Conservation (phyloP, 2,888 invertebrate species). For the Pinctada fucata region DNA sequence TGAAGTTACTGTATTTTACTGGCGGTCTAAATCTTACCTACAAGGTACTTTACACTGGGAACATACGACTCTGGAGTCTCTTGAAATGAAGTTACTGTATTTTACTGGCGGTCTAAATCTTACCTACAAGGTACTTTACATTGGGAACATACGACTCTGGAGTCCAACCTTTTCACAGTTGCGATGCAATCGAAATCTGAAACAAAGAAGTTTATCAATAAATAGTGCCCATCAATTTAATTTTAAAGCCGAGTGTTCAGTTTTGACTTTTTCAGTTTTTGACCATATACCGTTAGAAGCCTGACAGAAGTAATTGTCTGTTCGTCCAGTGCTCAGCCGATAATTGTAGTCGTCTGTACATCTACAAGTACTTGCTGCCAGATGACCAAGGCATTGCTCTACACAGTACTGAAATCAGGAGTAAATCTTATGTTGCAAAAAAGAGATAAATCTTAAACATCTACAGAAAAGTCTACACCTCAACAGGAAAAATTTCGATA, state of each 20-base stretch:
- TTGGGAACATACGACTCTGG: neutral
- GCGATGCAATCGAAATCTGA: constrained; percentile 5
- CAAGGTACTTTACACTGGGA: constrained; percentile 28
- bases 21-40: constrained; percentile 28
- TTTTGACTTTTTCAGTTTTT: no score
- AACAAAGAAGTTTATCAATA: neutral
- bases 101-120: neutral
- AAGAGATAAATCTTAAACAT: no score
- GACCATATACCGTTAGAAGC: neutral
- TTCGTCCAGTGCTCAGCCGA: neutral
- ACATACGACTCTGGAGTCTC: neutral
- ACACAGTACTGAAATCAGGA: constrained; percentile 15
- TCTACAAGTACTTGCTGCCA: neutral
- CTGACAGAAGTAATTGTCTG: neutral
- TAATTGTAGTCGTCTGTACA: constrained; percentile 7
- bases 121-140: constrained; percentile 34
- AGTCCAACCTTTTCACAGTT: neutral
- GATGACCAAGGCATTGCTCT: constrained; percentile 11
- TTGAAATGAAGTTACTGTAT: no score
- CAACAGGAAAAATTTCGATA: neutral
- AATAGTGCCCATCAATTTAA: no score
- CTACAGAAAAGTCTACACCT: neutral
- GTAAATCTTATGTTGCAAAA: no score
- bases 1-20: no score
- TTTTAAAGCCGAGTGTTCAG: no score